Evolutionary conservation across 1,140 invertebrate species (phyloP).

Genomic region (Colletes gigas): DNA sequence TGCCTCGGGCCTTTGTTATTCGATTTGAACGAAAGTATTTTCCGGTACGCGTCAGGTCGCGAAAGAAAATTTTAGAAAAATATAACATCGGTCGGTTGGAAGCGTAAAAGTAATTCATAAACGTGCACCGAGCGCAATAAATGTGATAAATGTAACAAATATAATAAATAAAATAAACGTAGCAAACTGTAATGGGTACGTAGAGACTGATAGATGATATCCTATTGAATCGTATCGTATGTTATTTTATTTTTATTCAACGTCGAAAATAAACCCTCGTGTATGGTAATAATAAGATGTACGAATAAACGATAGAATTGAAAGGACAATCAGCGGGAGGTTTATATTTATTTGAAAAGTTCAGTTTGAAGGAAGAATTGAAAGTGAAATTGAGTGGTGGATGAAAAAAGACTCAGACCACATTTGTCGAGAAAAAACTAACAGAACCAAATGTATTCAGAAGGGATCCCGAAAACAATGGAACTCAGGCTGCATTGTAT

Average conservation of each 20-base stretch:
- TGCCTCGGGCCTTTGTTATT: not conserved
- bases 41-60: not conserved
- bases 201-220: no score
- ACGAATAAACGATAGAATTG: no score
- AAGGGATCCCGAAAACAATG: slow-evolving; percentile 10
- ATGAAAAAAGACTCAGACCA: not conserved
- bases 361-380: not conserved
- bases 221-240: no score
- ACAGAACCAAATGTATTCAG: not conserved
- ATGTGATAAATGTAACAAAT: no score
- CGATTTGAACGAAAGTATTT: not conserved
- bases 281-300: no score
- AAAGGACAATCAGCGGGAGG: no score
- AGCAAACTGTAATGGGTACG: no score
- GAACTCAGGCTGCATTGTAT: slow-evolving; percentile 1
- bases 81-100: not conserved
- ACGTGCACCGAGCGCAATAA: no score
- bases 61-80: not conserved
- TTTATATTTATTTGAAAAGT: not conserved
- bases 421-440: not conserved
- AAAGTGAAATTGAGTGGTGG: not conserved
- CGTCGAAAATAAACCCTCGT: no score
- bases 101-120: not conserved
- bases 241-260: no score
- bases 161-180: no score